Conservation (phyloP, 2,888 invertebrate genomes). For the Eutolmus rufibarbis region DNA sequence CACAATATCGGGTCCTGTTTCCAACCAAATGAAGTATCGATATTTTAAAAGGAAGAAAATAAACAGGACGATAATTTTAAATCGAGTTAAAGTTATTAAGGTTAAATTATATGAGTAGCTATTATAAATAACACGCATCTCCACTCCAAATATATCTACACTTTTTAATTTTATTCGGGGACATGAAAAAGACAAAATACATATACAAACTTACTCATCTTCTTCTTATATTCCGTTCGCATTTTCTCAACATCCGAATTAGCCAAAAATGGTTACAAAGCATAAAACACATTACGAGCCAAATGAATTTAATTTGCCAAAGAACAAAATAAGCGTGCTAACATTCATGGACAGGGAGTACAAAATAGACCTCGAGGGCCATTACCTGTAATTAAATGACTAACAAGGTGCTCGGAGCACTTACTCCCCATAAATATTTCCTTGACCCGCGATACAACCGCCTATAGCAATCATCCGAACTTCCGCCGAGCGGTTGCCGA, state of each 20-base stretch:
- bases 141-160: not conserved
- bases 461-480: not conserved
- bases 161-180: not conserved
- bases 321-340: not conserved
- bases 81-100: too few relatives aligned
- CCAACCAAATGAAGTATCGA: not conserved
- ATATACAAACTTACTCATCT: not conserved
- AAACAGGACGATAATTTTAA: not conserved
- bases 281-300: not conserved
- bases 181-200: too few relatives aligned
- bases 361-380: not conserved
- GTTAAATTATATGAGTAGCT: too few relatives aligned
- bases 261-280: not conserved
- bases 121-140: too few relatives aligned
- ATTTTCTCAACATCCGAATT: not conserved
- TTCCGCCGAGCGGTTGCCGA: not conserved
- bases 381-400: constrained; percentile 18
- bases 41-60: not conserved
- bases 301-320: not conserved
- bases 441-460: not conserved
- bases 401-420: not conserved
- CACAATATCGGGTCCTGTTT: not conserved
- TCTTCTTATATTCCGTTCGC: not conserved
- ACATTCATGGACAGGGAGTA: not conserved
- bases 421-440: constrained; percentile 1